Conservation (phyloP, 2,888 invertebrate species). For the Hirtodrosophila duncani region DNA sequence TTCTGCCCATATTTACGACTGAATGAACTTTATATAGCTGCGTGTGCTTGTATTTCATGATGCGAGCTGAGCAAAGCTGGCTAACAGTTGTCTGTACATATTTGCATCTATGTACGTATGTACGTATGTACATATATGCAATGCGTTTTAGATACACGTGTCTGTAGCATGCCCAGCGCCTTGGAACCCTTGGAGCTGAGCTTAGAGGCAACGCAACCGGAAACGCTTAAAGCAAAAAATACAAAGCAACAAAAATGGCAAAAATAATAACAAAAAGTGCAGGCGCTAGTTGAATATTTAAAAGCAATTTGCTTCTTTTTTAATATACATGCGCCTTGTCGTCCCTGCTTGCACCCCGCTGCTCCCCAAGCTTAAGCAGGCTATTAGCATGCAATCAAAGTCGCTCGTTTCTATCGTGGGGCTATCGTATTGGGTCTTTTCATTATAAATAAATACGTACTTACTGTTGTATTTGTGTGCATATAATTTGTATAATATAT, state of each 20-base stretch:
- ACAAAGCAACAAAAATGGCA: conserved; percentile 24
- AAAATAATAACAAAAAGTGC: conserved; percentile 12
- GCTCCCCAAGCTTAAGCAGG: conserved; percentile 43
- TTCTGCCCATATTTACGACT: no score
- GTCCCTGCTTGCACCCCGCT: background rate
- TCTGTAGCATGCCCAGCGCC: conserved; percentile 8
- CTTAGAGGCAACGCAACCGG: conserved; percentile 16
- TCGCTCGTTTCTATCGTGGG: conserved; percentile 10
- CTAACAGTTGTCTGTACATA: conserved; percentile 11
- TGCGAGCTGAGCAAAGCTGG: no score
- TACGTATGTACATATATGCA: background rate
- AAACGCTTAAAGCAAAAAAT: conserved; percentile 19
- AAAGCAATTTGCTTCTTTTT: conserved; percentile 40
- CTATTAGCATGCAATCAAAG: conserved; percentile 58
- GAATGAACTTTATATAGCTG: no score
- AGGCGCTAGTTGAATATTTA: conserved; percentile 49
- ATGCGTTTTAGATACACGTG: conserved; percentile 16
- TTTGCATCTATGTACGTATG: conserved; percentile 1
- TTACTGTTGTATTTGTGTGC: no score
- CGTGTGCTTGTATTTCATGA: no score
- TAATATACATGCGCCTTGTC: conserved; percentile 33
- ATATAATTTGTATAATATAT: background rate
- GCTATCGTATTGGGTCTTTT: conserved; percentile 2
- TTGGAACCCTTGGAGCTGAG: conserved; percentile 2
- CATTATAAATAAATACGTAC: conserved; percentile 3